These are phyloP conservation scores for Brachypodius melanocephalos DNA, from an alignment of 2,113 vertebrate species.

Conservation along the genomic window DNA sequence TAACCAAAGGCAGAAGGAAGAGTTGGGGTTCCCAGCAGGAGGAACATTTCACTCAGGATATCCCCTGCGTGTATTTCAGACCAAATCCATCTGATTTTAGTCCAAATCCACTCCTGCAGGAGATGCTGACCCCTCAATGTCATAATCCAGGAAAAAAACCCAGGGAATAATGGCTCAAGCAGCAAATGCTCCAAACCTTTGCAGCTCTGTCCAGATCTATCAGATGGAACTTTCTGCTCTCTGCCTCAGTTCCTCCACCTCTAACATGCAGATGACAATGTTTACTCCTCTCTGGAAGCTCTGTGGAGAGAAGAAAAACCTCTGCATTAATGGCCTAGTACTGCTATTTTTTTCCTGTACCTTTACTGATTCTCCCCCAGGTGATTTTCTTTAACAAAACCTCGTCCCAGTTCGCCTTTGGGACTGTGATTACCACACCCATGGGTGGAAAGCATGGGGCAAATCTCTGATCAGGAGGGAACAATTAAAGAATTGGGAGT, in stretches of 20 bases:
- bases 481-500: constrained; percentile 42
- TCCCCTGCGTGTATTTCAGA: background rate
- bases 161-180: background rate
- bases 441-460: constrained; percentile 10
- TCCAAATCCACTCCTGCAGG: background rate
- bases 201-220: background rate
- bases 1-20: background rate
- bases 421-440: constrained; percentile 27
- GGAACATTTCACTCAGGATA: background rate
- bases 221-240: background rate
- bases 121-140: background rate
- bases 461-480: constrained; percentile 32
- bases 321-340: background rate
- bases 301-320: background rate
- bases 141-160: background rate
- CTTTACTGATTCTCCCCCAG: background rate
- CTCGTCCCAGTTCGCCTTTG: background rate
- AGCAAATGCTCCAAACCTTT: background rate
- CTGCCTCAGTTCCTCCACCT: background rate
- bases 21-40: background rate
- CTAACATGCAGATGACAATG: background rate
- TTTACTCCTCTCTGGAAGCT: background rate
- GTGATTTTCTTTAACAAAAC: constrained; percentile 18
- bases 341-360: background rate
- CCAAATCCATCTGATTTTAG: background rate